phyloP scores from a whole-genome alignment of 2,113 vertebrate species.

The Leucopternis melanops region DNA sequence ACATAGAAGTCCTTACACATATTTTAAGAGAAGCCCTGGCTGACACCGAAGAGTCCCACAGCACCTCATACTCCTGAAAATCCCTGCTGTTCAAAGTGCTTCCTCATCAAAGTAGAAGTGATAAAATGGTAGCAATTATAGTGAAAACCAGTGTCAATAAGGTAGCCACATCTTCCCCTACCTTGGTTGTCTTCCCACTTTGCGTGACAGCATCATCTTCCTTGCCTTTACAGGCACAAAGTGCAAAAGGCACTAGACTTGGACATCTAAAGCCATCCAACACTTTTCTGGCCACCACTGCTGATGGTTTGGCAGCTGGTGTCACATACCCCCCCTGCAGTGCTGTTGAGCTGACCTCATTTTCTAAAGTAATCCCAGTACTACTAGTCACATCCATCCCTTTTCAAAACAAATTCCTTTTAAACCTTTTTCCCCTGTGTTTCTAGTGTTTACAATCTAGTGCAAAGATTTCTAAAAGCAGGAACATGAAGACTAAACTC shows the following conservation, averaged over 20 bases:
- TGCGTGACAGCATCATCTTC: not conserved
- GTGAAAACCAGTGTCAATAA: not conserved
- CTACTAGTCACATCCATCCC: not conserved
- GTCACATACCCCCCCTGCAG: not conserved
- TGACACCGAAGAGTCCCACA: not conserved
- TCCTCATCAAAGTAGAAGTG: not conserved
- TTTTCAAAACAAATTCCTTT: not conserved
- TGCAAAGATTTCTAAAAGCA: not conserved
- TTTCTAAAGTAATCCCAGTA: not conserved
- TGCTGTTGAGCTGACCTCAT: not conserved
- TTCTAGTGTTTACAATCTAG: not conserved
- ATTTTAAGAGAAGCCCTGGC: not conserved
- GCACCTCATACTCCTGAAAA: not conserved
- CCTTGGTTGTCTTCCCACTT: not conserved
- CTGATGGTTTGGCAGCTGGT: not conserved
- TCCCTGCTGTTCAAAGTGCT: not conserved
- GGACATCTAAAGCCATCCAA: not conserved
- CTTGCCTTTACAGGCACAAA: not conserved
- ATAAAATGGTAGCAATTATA: not conserved
- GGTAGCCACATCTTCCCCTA: not conserved
- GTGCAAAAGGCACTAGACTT: not conserved
- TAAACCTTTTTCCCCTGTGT: not conserved
- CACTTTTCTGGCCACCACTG: not conserved
- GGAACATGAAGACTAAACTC: not conserved
- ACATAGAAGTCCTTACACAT: not conserved